Evolutionary conservation across 2,113 vertebrate genomes (phyloP).

Genomic region (Prionailurus viverrinus): DNA sequence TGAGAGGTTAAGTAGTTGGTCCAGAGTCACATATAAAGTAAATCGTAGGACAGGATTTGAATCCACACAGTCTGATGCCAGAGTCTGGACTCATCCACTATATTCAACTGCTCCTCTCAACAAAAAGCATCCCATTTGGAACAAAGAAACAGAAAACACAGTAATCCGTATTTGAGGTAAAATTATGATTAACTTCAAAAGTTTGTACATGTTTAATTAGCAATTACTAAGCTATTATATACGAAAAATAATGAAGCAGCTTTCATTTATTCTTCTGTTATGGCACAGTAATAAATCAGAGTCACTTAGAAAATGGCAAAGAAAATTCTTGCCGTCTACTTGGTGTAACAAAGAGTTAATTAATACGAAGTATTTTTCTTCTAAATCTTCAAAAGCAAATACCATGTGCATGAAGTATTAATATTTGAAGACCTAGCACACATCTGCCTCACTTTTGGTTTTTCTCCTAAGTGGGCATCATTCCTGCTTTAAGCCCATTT

Average conservation of each 20-base stretch:
- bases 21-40: not conserved
- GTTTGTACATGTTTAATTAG: slow-evolving; percentile 29
- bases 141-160: slow-evolving; percentile 55
- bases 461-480: not conserved
- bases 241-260: slow-evolving; percentile 8
- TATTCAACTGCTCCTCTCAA: not conserved
- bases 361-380: slow-evolving; percentile 42
- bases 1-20: not conserved
- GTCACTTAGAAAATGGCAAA: slow-evolving; percentile 41
- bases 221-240: not conserved
- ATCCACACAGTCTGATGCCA: not conserved
- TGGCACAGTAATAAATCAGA: not conserved
- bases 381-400: slow-evolving; percentile 59
- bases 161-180: slow-evolving; percentile 27
- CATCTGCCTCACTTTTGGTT: not conserved
- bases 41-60: not conserved
- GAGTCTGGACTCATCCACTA: not conserved
- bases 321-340: slow-evolving; percentile 18
- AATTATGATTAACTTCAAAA: slow-evolving; percentile 41
- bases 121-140: not conserved
- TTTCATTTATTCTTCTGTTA: slow-evolving; percentile 49
- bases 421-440: not conserved
- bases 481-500: slow-evolving; percentile 3
- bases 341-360: slow-evolving; percentile 10
- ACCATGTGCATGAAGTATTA: not conserved